phyloP scores from a whole-genome alignment of 1,140 invertebrate genomes.

The Dendrolimus kikuchii region DNA sequence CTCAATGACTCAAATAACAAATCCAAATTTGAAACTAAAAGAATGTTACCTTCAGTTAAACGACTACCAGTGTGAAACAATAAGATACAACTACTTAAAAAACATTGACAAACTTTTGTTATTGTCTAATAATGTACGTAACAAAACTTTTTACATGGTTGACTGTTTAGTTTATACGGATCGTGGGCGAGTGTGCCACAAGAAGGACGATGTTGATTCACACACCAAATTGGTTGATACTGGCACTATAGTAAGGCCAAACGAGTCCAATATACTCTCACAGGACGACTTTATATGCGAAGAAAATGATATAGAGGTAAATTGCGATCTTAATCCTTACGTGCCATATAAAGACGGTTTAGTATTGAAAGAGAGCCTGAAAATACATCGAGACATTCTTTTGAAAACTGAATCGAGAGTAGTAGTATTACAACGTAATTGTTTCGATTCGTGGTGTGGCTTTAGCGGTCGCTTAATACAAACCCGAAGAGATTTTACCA shows the following conservation, averaged over 20 bases:
- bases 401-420: slow-evolving; percentile 32
- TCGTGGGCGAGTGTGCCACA: slow-evolving; percentile 45
- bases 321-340: slow-evolving; percentile 42
- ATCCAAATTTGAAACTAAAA: slow-evolving; percentile 21
- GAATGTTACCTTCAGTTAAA: slow-evolving; percentile 27
- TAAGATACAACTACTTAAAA: slow-evolving; percentile 44
- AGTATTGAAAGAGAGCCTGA: slow-evolving; percentile 22
- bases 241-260: slow-evolving; percentile 37
- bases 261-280: slow-evolving; percentile 34
- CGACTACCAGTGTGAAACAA: slow-evolving; percentile 31
- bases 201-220: slow-evolving; percentile 32
- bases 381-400: slow-evolving; percentile 28
- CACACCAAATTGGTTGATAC: slow-evolving; percentile 39
- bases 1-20: slow-evolving; percentile 38
- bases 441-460: slow-evolving; percentile 43
- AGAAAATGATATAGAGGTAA: slow-evolving; percentile 28
- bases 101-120: slow-evolving; percentile 52
- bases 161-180: slow-evolving; percentile 52
- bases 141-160: slow-evolving; percentile 44
- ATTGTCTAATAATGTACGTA: slow-evolving; percentile 33
- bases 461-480: slow-evolving; percentile 24
- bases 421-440: slow-evolving; percentile 29
- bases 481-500: slow-evolving; percentile 16
- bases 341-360: slow-evolving; percentile 31
- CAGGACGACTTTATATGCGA: slow-evolving; percentile 60